Conservation (phyloP, 2,113 vertebrate species). For the Formicarius rufipectus region DNA sequence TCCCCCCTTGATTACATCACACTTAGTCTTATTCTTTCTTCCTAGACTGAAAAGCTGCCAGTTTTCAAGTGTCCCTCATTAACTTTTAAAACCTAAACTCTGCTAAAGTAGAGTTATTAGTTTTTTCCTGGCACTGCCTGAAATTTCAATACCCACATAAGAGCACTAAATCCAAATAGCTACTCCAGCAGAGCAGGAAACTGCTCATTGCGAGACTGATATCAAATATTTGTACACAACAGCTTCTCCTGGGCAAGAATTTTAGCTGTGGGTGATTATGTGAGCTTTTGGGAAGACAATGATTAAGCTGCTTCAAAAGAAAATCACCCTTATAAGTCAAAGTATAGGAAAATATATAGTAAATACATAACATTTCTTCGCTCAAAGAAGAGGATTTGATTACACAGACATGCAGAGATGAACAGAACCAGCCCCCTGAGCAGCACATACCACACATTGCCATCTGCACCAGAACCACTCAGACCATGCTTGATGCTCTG, state of each 20-base stretch:
- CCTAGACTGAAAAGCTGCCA: slow-evolving; percentile 52
- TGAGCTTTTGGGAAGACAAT: background rate
- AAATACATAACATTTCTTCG: background rate
- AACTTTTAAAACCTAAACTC: slow-evolving; percentile 58
- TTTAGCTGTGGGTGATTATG: background rate
- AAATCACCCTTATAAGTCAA: background rate
- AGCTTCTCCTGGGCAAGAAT: background rate
- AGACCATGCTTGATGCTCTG: background rate
- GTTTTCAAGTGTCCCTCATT: slow-evolving; percentile 66
- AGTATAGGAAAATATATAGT: background rate
- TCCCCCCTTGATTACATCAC: slow-evolving; percentile 15
- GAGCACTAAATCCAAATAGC: slow-evolving; percentile 23
- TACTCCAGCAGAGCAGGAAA: slow-evolving; percentile 28
- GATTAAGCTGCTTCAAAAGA: background rate
- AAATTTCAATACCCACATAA: slow-evolving; percentile 18
- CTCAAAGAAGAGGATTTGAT: background rate
- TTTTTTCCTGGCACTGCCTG: slow-evolving; percentile 65
- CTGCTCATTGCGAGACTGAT: background rate
- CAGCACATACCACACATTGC: background rate
- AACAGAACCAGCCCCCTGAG: background rate
- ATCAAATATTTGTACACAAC: background rate
- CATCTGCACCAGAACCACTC: background rate
- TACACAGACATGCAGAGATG: background rate
- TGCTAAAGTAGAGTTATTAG: slow-evolving; percentile 49
- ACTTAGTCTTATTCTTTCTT: background rate